Evolutionary conservation across 2,797 vertebrate species (phyloP).

Genomic region (Atherinosoma microstoma): DNA sequence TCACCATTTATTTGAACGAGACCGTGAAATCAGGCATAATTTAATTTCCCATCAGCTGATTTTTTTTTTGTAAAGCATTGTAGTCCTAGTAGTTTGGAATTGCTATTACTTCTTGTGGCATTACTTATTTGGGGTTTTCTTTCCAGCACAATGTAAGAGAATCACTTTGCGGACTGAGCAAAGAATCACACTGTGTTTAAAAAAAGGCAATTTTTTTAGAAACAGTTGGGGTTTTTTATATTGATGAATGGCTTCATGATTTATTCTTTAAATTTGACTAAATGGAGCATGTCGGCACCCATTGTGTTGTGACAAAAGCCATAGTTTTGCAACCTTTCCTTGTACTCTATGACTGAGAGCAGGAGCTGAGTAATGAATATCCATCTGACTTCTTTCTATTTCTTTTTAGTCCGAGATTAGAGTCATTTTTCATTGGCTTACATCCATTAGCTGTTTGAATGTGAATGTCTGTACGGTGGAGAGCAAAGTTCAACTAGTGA

Average conservation of each 20-base stretch:
- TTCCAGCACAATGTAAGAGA: conserved; percentile 8
- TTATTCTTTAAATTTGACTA: conserved; percentile 40
- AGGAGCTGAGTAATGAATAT: conserved; percentile 57
- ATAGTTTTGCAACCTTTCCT: conserved; percentile 53
- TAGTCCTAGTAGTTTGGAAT: not conserved
- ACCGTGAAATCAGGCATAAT: no score
- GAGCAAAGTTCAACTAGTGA: conserved; percentile 50
- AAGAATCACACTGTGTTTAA: not conserved
- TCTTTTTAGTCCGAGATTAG: conserved; percentile 43
- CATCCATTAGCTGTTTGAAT: conserved; percentile 45
- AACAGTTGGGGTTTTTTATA: not conserved
- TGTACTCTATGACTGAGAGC: conserved; percentile 48
- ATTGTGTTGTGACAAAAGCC: conserved; percentile 54
- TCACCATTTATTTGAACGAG: not conserved
- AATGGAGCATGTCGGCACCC: conserved; percentile 23
- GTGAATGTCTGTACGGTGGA: conserved; percentile 30
- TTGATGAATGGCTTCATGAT: conserved; percentile 6
- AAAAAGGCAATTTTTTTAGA: not conserved
- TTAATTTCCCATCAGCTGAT: not conserved
- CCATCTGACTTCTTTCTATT: conserved; percentile 55
- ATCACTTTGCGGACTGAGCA: conserved; percentile 7
- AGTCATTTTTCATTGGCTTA: conserved; percentile 54
- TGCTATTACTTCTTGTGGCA: not conserved
- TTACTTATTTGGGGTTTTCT: conserved; percentile 14
- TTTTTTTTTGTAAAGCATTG: not conserved